Evolutionary conservation across 2,797 vertebrate genomes (phyloP).

Genomic region (Crenichthys baileyi): DNA sequence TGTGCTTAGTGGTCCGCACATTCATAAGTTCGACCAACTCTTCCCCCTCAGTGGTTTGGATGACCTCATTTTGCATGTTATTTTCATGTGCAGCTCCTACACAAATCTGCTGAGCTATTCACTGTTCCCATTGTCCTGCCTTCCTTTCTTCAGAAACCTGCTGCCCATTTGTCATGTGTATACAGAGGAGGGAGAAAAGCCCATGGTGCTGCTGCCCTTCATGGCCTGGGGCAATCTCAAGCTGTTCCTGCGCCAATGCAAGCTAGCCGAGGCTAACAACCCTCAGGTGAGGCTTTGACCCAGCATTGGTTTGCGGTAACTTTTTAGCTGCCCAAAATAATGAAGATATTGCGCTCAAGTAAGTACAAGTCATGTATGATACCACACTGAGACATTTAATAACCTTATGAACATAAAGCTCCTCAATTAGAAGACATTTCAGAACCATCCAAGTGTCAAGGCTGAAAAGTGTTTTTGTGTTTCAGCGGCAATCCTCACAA

Average conservation of each 20-base stretch:
- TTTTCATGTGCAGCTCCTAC: not conserved
- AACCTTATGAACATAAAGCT: constrained; percentile 38
- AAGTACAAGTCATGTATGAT: not conserved
- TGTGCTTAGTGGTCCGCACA: constrained; percentile 24
- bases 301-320: not conserved
- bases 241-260: constrained; percentile 97
- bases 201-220: constrained; percentile 96
- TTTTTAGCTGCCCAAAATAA: constrained; percentile 9
- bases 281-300: constrained; percentile 87
- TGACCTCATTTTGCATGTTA: not conserved
- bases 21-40: not conserved
- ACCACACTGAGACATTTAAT: constrained; percentile 13
- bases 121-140: not conserved
- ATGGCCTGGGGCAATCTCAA: constrained; percentile 99
- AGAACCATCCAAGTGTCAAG: constrained; percentile 26
- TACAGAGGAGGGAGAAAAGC: constrained; percentile 97
- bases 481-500: constrained; percentile 38
- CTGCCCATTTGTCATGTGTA: constrained; percentile 96
- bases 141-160: constrained; percentile 85
- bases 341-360: constrained; percentile 20
- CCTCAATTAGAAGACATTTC: constrained; percentile 29
- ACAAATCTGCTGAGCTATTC: not conserved
- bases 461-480: constrained; percentile 46
- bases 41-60: constrained; percentile 33
- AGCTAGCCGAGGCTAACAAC: constrained; percentile 98